A percentile compares a stretch with the other conserved stretches of the same genome.
Conservation (phyloP, 2,113 vertebrate genomes). For the Monopterus albus region DNA sequence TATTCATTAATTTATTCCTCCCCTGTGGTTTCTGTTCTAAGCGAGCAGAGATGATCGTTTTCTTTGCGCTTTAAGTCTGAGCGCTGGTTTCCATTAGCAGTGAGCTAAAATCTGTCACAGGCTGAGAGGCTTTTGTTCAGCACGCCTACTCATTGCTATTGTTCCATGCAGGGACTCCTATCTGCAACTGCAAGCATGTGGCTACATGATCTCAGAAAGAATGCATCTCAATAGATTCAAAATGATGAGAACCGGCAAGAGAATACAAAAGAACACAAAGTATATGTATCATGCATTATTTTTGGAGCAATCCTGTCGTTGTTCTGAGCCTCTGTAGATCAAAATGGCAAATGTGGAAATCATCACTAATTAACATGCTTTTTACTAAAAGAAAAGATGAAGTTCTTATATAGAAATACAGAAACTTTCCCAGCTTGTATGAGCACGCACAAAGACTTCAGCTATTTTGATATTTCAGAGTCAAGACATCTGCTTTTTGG, state of each 20-base stretch:
- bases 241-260: not conserved
- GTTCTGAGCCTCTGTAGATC: too few relatives aligned
- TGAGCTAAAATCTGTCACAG: constrained; percentile 31
- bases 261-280: not conserved
- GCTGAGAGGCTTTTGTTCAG: constrained; percentile 38
- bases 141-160: constrained; percentile 5
- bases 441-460: too few relatives aligned
- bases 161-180: constrained; percentile 13
- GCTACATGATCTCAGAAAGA: not conserved
- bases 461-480: not conserved
- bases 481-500: too few relatives aligned
- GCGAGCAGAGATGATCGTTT: constrained; percentile 36
- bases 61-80: constrained; percentile 13
- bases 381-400: not conserved
- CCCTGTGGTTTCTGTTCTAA: constrained; percentile 44
- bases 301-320: too few relatives aligned
- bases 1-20: constrained; percentile 34
- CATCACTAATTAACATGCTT: not conserved
- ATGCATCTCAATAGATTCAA: constrained; percentile 3
- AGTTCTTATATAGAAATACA: not conserved
- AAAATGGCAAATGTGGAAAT: constrained; percentile 8
- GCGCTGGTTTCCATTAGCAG: constrained; percentile 38
- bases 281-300: not conserved
- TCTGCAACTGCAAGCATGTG: constrained; percentile 7
- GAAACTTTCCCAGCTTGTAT: constrained; percentile 12